A percentile compares a stretch with the other conserved stretches of the same genome.
Evolutionary conservation across 2,888 invertebrate species (phyloP).

Genomic region (Tachina grossa): DNA sequence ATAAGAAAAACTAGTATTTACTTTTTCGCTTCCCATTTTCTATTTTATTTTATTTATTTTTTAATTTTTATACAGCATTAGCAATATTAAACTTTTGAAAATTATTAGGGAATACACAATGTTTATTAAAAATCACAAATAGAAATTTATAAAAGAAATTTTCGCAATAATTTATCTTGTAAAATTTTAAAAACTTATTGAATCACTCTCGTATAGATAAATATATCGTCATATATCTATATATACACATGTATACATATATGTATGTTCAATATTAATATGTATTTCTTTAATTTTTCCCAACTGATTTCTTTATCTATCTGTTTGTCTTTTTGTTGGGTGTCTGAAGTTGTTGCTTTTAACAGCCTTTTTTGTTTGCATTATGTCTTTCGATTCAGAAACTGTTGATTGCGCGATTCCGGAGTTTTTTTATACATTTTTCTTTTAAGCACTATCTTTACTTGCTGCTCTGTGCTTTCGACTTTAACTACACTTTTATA

Average conservation of each 20-base stretch:
- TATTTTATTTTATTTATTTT: too few relatives aligned
- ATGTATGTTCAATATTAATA: neutral
- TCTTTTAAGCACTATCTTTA: constrained; percentile 20
- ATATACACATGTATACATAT: neutral
- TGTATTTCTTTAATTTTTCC: constrained; percentile 6
- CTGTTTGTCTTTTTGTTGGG: constrained; percentile 42
- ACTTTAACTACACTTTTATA: constrained; percentile 51
- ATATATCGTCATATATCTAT: neutral
- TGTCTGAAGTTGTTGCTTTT: constrained; percentile 48
- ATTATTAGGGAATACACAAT: too few relatives aligned
- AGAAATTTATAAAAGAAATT: too few relatives aligned
- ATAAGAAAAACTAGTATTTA: too few relatives aligned
- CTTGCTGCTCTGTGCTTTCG: neutral
- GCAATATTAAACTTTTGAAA: too few relatives aligned
- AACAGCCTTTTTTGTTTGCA: constrained; percentile 19
- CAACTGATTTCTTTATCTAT: constrained; percentile 59
- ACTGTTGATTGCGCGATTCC: constrained; percentile 44
- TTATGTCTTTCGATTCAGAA: constrained; percentile 35
- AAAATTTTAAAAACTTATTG: too few relatives aligned
- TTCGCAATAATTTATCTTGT: too few relatives aligned
- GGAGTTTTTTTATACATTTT: constrained; percentile 52
- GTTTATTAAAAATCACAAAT: too few relatives aligned
- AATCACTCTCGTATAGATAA: neutral
- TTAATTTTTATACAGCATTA: too few relatives aligned
- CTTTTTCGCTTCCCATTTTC: too few relatives aligned